A percentile compares a stretch with the other conserved stretches of the same genome.
These are phyloP conservation scores for Trachemys scripta DNA, from an alignment of 2,113 vertebrate genomes.

Conservation along the genomic window DNA sequence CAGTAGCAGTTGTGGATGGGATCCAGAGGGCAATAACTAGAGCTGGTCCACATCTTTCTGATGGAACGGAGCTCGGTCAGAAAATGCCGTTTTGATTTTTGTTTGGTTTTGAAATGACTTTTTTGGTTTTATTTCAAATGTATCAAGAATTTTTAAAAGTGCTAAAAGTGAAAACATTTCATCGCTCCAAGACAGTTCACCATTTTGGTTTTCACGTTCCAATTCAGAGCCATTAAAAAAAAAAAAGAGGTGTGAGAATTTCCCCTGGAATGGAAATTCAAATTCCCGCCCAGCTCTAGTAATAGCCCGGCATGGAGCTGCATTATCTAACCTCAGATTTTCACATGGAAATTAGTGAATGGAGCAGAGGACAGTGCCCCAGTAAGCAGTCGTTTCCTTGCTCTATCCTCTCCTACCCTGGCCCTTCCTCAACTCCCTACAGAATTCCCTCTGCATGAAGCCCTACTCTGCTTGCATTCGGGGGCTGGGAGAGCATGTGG, in stretches of 20 bases:
- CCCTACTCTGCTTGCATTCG: not conserved
- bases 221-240: not conserved
- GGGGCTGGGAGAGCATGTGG: not conserved
- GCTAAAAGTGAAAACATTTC: not conserved
- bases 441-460: not conserved
- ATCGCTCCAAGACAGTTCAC: not conserved
- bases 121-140: too few species aligned
- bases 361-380: not conserved
- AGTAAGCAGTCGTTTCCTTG: not conserved
- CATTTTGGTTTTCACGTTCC: not conserved
- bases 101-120: too few species aligned
- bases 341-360: not conserved
- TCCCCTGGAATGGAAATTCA: not conserved
- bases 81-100: not conserved
- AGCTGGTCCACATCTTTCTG: not conserved
- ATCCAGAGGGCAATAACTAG: not conserved
- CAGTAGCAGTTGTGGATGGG: not conserved
- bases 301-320: not conserved
- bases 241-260: not conserved
- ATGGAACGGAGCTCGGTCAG: not conserved
- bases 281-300: not conserved
- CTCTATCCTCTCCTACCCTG: not conserved
- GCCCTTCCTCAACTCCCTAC: not conserved
- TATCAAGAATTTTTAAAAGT: too few species aligned
- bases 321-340: not conserved